These are phyloP conservation scores for Toxotes chatareus DNA, from an alignment of 2,113 vertebrate species.

Conservation along the genomic window DNA sequence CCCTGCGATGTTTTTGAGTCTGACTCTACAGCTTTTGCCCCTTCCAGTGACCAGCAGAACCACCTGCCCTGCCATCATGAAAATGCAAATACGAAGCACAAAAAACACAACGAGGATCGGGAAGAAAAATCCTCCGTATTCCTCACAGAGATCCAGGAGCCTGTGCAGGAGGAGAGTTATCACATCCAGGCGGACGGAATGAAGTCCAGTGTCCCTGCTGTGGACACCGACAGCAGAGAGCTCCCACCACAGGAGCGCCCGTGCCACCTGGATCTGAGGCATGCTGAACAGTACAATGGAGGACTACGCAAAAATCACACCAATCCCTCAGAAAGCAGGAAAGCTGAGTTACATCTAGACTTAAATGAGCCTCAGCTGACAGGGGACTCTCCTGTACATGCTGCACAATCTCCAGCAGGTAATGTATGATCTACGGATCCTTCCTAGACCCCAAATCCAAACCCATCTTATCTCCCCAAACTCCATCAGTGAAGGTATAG, in stretches of 20 bases:
- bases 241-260: conserved; percentile 92
- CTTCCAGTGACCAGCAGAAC: conserved; percentile 66
- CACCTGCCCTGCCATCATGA: conserved; percentile 15
- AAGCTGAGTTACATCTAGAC: conserved; percentile 87
- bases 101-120: neutral
- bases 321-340: conserved; percentile 86
- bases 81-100: conserved; percentile 14
- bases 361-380: conserved; percentile 89
- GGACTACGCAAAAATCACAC: conserved; percentile 82
- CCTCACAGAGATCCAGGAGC: conserved; percentile 70
- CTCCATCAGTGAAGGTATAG: conserved; percentile 57
- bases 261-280: conserved; percentile 92
- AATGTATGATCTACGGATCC: conserved; percentile 91
- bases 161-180: conserved; percentile 14
- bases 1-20: conserved; percentile 92
- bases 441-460: conserved; percentile 58
- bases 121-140: conserved; percentile 56
- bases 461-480: conserved; percentile 57
- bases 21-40: conserved; percentile 76
- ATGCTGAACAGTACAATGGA: conserved; percentile 85
- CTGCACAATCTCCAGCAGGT: conserved; percentile 95
- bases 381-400: conserved; percentile 87
- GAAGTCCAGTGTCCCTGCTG: conserved; percentile 21
- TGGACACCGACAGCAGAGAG: conserved; percentile 77
- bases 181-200: conserved; percentile 12